These are phyloP conservation scores for Polylopha cassiicola DNA, from an alignment of 2,888 invertebrate genomes.

Conservation along the genomic window DNA sequence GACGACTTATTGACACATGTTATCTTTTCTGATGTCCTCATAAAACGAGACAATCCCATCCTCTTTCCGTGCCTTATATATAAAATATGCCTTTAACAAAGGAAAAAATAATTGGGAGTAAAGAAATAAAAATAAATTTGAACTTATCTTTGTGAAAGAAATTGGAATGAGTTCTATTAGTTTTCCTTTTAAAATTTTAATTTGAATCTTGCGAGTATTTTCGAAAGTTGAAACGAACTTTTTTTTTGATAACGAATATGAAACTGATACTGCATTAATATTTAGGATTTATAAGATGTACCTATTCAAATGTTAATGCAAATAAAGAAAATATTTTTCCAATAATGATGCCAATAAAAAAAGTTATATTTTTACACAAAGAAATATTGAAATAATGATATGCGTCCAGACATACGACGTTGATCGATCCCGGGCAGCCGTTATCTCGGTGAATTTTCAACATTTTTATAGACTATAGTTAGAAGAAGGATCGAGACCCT, in stretches of 20 bases:
- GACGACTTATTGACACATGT: constrained; percentile 58
- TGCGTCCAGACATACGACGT: constrained; percentile 43
- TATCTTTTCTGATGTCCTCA: constrained; percentile 55
- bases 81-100: constrained; percentile 40
- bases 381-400: constrained; percentile 25
- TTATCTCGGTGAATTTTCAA: constrained; percentile 64
- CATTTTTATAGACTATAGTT: constrained; percentile 55
- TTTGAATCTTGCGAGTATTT: too few species aligned
- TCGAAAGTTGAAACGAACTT: too few species aligned
- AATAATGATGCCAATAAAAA: too few species aligned
- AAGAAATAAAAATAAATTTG: too few species aligned
- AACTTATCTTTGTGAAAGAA: neutral
- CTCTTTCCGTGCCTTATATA: constrained; percentile 44
- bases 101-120: constrained; percentile 25
- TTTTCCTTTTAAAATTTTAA: too few species aligned
- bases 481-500: constrained; percentile 47
- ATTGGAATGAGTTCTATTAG: too few species aligned
- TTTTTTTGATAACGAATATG: too few species aligned
- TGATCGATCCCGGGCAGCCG: constrained; percentile 56
- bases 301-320: too few species aligned
- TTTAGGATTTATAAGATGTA: too few species aligned
- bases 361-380: too few species aligned
- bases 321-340: neutral
- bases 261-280: too few species aligned
- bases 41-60: constrained; percentile 60